A percentile compares a stretch with the other conserved stretches of the same genome.
phyloP scores from a whole-genome alignment of 2,888 invertebrate species.

The Gibbula magus region DNA sequence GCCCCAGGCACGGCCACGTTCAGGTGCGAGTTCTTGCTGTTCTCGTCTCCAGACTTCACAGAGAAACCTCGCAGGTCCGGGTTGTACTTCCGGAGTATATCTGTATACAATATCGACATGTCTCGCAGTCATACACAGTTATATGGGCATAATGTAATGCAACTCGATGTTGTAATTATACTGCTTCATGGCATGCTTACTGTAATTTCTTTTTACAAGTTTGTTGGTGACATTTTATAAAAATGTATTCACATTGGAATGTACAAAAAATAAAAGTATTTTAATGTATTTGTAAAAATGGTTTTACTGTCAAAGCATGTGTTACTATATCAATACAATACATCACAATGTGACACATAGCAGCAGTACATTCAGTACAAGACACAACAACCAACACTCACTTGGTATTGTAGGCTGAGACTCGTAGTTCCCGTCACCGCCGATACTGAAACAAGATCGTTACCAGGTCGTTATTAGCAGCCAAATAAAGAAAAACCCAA shows the following conservation, averaged over 20 bases:
- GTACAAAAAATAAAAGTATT: background rate
- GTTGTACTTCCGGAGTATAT: constrained; percentile 68
- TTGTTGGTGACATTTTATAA: too few relatives aligned
- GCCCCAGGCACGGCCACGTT: constrained; percentile 69
- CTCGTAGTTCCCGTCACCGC: constrained; percentile 55
- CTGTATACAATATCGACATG: constrained; percentile 38
- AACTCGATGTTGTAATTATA: too few relatives aligned
- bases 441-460: constrained; percentile 54
- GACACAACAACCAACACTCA: constrained; percentile 37
- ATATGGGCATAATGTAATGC: too few relatives aligned
- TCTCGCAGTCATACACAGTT: too few relatives aligned
- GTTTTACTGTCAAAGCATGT: background rate
- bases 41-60: constrained; percentile 47
- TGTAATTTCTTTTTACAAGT: too few relatives aligned
- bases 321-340: background rate
- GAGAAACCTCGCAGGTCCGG: constrained; percentile 66
- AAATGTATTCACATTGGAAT: too few relatives aligned
- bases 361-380: too few relatives aligned
- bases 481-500: too few relatives aligned
- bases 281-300: background rate
- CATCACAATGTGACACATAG: background rate
- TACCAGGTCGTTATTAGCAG: background rate
- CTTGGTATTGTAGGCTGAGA: constrained; percentile 61
- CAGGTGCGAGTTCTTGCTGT: constrained; percentile 52
- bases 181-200: too few relatives aligned